Percentiles rank a stretch among this genome's conserved stretches.
phyloP scores from a whole-genome alignment of 2,888 invertebrate species.

The Drosophila atripex region DNA sequence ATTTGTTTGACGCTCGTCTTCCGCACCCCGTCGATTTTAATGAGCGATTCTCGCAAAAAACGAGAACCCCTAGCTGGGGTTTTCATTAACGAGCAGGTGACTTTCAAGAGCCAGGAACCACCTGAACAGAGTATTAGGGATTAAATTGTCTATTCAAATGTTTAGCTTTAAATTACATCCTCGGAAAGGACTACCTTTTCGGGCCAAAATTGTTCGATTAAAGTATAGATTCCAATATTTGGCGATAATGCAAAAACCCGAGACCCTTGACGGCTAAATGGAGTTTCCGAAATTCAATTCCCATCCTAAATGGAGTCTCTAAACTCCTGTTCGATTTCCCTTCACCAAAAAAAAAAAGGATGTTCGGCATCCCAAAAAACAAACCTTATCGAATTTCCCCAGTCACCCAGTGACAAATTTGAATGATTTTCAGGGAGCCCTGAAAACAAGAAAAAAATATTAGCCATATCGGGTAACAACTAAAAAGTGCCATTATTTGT shows the following conservation, averaged over 20 bases:
- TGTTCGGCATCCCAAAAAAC: not conserved
- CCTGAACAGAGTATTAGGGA: conserved; percentile 21
- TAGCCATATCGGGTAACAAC: conserved; percentile 40
- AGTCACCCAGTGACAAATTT: conserved; percentile 35
- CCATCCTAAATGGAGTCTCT: conserved; percentile 11
- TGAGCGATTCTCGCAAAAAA: conserved; percentile 39
- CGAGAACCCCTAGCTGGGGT: conserved; percentile 33
- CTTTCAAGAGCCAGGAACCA: conserved; percentile 18
- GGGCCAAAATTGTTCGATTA: not conserved
- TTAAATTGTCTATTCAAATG: conserved; percentile 17
- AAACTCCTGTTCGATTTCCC: conserved; percentile 6
- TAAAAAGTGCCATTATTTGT: conserved; percentile 45
- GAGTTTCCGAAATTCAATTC: conserved; percentile 28
- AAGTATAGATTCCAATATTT: conserved; percentile 2
- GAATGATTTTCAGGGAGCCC: conserved; percentile 8
- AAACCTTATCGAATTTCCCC: conserved; percentile 26
- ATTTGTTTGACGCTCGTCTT: conserved; percentile 62
- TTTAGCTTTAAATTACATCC: not conserved
- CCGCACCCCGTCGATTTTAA: conserved; percentile 50
- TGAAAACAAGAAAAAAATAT: conserved; percentile 5
- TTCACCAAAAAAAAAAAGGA: conserved; percentile 18
- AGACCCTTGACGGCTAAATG: conserved; percentile 4
- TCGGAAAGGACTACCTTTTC: not conserved
- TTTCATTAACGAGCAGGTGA: conserved; percentile 62
- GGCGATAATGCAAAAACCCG: not conserved